Conservation (phyloP, 1,140 invertebrate genomes). For the Philopotamus ludificatus region DNA sequence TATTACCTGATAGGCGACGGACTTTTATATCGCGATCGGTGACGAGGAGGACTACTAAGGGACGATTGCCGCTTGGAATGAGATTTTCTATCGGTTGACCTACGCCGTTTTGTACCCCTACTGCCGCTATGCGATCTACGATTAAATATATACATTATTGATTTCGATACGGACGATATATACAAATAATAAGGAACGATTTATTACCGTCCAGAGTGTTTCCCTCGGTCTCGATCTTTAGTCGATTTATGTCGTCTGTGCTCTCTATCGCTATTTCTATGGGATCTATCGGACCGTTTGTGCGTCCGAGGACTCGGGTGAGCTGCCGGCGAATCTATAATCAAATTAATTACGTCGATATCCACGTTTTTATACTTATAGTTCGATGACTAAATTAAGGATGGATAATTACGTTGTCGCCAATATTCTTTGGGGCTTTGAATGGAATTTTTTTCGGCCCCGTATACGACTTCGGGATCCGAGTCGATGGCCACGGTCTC, state of each 20-base stretch:
- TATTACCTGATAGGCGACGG: slow-evolving; percentile 40
- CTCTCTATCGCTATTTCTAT: slow-evolving; percentile 16
- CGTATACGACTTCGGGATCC: slow-evolving; percentile 45
- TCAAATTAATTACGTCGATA: too few relatives aligned
- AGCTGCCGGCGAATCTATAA: slow-evolving; percentile 33
- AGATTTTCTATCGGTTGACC: slow-evolving; percentile 48
- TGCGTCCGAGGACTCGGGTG: slow-evolving; percentile 15
- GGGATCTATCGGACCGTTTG: slow-evolving; percentile 19
- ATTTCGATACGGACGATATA: background rate
- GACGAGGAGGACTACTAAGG: slow-evolving; percentile 47
- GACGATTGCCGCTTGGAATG: slow-evolving; percentile 49
- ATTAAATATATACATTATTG: background rate
- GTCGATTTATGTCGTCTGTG: slow-evolving; percentile 6
- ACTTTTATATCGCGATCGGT: slow-evolving; percentile 47
- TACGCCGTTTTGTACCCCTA: slow-evolving; percentile 44
- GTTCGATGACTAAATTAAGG: too few relatives aligned
- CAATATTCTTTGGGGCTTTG: slow-evolving; percentile 47
- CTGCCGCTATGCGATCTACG: slow-evolving; percentile 30
- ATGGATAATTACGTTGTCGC: slow-evolving; percentile 45
- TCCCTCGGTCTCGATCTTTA: slow-evolving; percentile 11
- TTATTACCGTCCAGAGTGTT: slow-evolving; percentile 12
- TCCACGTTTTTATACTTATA: too few relatives aligned
- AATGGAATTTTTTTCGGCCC: slow-evolving; percentile 43
- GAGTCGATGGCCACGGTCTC: slow-evolving; percentile 53
- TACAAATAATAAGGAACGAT: background rate